Evolutionary conservation across 2,888 invertebrate genomes (phyloP), one percentile per base, ranked within the genome.

Genomic region (Hyppa rectilinea): DNA sequence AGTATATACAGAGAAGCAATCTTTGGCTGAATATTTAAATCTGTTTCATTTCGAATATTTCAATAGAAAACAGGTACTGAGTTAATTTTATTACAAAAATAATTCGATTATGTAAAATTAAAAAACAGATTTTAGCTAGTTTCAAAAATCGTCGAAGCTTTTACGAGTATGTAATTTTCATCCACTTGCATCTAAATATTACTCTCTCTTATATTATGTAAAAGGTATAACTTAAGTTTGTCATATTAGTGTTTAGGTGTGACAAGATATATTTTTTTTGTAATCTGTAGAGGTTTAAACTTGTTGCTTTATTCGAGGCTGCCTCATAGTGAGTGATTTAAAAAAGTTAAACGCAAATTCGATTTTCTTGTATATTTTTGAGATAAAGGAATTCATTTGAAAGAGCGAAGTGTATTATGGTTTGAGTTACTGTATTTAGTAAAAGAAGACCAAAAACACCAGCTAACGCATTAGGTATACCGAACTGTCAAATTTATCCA

Each of bases 221-320:
- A 38, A 66, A 43, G 17, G 2, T 50, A 17, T 69, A 52, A 38
- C 29, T 36, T 59, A 49, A 38, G 59, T 80, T 75, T 71, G 78
- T 79, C 78, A 50, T 67, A 40, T 23, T 79, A 69, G 58, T 59
- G 26, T 40, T 63, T 52, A 76, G 56, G 53, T 53, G 62, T 66
- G 69, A 47, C 65, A 59, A 60, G 20, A 40, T 66, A 45, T 53
- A 34, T 55, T 53, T 75, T n/a, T 77, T 61, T 63, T 56, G 70
- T 75, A 10, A 60, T 71, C 43, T 63, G 17, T 75, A 75, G 56
- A 70, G 9, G 43, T 55, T 62, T 17, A 55, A 34, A 52, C 14
- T 47, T 47, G 4, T 78, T 64, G 66, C 71, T 67, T 53, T 68
- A 0, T 6, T 40, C 58, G 64, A 71, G 56, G 40, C 50, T 50